These are phyloP conservation scores for Stomatorhinus walkeri DNA, from an alignment of 2,797 vertebrate genomes.

Conservation along the genomic window DNA sequence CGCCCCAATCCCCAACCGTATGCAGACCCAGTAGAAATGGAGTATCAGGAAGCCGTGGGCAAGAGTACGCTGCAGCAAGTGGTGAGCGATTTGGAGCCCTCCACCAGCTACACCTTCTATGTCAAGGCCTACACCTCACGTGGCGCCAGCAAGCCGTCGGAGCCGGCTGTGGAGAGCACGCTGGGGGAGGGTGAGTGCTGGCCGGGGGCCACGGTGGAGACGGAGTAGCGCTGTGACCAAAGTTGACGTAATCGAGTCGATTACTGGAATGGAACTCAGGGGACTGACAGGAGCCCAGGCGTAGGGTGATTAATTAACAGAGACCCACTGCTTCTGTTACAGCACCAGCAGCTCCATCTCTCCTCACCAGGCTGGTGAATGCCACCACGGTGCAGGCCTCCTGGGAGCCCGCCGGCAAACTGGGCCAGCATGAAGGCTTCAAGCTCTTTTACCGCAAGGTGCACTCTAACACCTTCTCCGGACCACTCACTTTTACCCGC, in stretches of 20 bases:
- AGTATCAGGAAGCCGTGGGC: constrained; percentile 95
- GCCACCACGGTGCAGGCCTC: constrained; percentile 71
- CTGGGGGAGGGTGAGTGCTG: constrained; percentile 82
- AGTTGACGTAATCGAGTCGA: not conserved
- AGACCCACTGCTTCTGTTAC: constrained; percentile 36
- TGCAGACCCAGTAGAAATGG: constrained; percentile 80
- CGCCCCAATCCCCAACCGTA: not conserved
- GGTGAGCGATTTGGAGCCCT: constrained; percentile 87
- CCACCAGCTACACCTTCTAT: constrained; percentile 91
- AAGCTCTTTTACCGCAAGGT: constrained; percentile 84
- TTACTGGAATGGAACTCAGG: not conserved
- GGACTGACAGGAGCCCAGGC: not conserved
- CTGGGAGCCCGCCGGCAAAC: constrained; percentile 85
- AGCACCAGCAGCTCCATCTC: constrained; percentile 83
- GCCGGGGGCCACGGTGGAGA: not conserved
- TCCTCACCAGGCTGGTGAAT: constrained; percentile 82
- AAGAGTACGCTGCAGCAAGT: constrained; percentile 89
- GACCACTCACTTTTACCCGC: constrained; percentile 74
- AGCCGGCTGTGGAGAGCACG: constrained; percentile 73
- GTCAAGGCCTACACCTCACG: constrained; percentile 94
- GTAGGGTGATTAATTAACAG: not conserved
- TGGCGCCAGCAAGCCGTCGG: constrained; percentile 87
- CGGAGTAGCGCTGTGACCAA: not conserved
- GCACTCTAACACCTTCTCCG: constrained; percentile 68
- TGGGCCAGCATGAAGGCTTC: constrained; percentile 84